Base-by-base conservation (phyloP, 2,888 invertebrate genomes). In the Siphlonurus alternatus region DNA sequence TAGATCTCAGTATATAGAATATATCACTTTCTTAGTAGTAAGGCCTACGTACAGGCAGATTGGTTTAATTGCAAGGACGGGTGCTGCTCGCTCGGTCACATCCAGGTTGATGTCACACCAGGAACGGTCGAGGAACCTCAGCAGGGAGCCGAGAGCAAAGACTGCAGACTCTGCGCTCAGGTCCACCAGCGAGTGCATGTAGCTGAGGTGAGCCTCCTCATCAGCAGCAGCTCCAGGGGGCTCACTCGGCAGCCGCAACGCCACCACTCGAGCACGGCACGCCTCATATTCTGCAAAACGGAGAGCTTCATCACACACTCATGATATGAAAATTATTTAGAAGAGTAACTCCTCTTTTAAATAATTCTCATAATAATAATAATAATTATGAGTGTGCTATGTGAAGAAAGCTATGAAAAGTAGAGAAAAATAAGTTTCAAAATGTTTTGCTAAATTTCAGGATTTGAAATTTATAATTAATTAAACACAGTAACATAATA, bases 91-190 rank as follows among this genome's bases (percentile, higher is more conserved):
- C 59, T 75, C 73, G 10, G 74, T 69, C 2, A 74, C 74, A 23
- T 76, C 70, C 62, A 76, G 69, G 64, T 72, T 74, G 23, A 70
- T 64, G 65, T 67, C 68, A 64, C 78, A 76, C 82, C 84, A 86
- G 71, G 83, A 81, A 62, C 80, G 79, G 68, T 89, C 88, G 51
- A 90, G 71, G 72, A 84, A 88, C 70, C 84, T 81, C 22, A 91
- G 74, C 54, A 91, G 74, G 0, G 86, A 83, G 2, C 90, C 91
- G 2, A 86, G 73, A 0, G 89, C 85, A 70, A 87, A 82, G 2
- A 89, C 78, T 66, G 83, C 83, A 63, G 81, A 78, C 3, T 78
- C 79, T 66, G 82, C 80, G 56, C 79, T 78, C 71, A 86, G 83
- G 73, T 87, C 83, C 1, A 88, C 72, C 1, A 82, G 73, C 0